A percentile compares a stretch with the other conserved stretches of the same genome.
These are phyloP conservation scores for Balanococcus diminutus DNA, from an alignment of 2,888 invertebrate species.

Conservation along the genomic window DNA sequence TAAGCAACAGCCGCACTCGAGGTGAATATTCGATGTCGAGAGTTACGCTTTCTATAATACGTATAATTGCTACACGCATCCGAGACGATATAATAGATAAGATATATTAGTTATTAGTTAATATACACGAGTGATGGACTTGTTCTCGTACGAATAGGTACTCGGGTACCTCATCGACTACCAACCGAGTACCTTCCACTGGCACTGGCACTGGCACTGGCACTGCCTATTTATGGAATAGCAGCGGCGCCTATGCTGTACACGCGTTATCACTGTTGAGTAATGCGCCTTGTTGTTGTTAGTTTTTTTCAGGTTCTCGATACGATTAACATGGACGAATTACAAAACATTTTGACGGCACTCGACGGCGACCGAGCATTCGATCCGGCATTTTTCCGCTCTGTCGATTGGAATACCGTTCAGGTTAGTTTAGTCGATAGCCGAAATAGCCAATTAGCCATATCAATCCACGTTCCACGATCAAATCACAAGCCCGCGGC, in stretches of 20 bases:
- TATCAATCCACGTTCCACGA: no score
- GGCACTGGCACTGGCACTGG: no score
- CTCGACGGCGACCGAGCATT: neutral
- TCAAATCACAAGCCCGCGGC: no score
- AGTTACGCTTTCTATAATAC: no score
- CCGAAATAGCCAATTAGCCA: neutral
- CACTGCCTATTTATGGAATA: neutral
- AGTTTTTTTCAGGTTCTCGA: neutral
- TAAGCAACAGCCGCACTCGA: neutral
- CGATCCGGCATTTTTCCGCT: neutral
- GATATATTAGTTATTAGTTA: no score
- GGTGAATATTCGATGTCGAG: no score
- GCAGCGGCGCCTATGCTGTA: neutral
- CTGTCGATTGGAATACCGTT: neutral
- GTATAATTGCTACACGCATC: no score
- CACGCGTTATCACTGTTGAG: neutral
- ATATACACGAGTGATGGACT: no score
- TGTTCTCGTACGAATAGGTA: no score
- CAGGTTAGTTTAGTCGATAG: neutral
- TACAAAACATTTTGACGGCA: neutral
- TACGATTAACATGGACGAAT: neutral
- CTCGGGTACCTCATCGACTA: no score
- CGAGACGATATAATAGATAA: no score
- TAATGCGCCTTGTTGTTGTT: neutral
- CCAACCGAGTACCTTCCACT: no score